Evolutionary conservation across 2,797 vertebrate species (phyloP), one percentile per base, ranked within the genome.

Genomic region (Malurus leucopterus): DNA sequence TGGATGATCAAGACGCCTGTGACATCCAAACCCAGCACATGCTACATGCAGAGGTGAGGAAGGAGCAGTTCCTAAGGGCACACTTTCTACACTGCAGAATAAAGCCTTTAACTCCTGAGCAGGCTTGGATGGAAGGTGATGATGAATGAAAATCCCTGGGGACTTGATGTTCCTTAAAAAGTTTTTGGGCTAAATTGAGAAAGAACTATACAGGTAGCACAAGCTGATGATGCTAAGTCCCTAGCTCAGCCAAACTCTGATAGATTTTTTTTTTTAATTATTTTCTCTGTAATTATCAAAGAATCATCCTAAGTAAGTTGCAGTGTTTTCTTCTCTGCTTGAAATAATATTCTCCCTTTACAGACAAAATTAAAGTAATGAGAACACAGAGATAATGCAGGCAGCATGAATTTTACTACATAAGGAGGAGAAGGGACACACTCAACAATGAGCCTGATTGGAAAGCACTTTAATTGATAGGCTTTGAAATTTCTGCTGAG

Each of bases 401-500:
- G 34, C 70, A 89, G 63, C 59, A 41, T 58, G 61, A 68, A 82
- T 84, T 89, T 88, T 44, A 88, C 46, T 59, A 80, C 36, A 8
- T 64, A 73, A 90, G 43, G 67, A 81, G 5, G 32, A 67, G 62
- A 69, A 90, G 50, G 64, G 69, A 84, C 58, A 86, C 29, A 86
- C 77, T 91, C 58, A 90, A 92, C 88, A 88, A 88, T 77, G 62
- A 72, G 68, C 91, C 76, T 90, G 79, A 93, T 86, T 95, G 73
- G 69, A 85, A 93, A 95, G 76, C 54, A 78, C 24, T 92, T 91
- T 93, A 93, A 88, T 59, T 82, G 64, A 88, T 86, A 89, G 69
- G 32, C 73, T 90, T 92, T 86, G 74, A 92, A 69, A 92, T 93
- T 95, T 95, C 71, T 96, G 93, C 89, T 95, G 92, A 95, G 88